Evolutionary conservation across 2,113 vertebrate species (phyloP).

Genomic region (Cyanistes caeruleus): DNA sequence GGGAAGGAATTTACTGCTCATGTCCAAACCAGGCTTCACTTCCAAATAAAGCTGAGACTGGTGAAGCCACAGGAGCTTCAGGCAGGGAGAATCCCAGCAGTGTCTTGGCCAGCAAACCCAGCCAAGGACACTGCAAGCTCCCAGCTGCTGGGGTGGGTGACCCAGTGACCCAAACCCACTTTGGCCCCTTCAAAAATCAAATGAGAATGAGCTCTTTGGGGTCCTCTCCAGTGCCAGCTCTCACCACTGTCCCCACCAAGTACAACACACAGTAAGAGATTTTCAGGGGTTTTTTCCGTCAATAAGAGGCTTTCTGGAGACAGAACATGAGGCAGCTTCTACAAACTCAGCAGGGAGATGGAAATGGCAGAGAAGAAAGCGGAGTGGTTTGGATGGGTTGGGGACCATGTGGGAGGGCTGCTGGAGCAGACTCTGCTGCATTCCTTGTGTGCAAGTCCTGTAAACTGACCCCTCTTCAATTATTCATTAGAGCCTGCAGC

Average conservation of each 20-base stretch:
- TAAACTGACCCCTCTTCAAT: slow-evolving; percentile 67
- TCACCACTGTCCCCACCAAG: neutral
- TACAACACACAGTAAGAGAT: neutral
- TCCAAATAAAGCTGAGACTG: neutral
- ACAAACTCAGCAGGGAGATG: neutral
- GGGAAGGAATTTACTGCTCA: neutral
- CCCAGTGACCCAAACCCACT: neutral
- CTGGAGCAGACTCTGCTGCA: neutral
- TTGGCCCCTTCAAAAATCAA: neutral
- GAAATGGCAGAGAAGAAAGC: neutral
- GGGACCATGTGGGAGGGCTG: neutral
- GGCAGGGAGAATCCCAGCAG: neutral
- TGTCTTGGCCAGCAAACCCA: neutral
- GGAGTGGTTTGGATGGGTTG: neutral
- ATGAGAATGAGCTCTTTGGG: neutral
- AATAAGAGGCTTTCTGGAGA: neutral
- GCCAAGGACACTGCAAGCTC: neutral
- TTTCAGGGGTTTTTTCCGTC: neutral
- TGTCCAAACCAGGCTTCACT: neutral
- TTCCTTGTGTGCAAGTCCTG: slow-evolving; percentile 36
- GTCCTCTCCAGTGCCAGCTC: neutral
- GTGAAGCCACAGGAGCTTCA: neutral
- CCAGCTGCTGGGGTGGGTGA: neutral
- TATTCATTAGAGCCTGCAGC: slow-evolving; percentile 53
- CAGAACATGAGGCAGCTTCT: neutral